Evolutionary conservation across 2,888 invertebrate species (phyloP).

Genomic region (Sinhomidia bicolor): DNA sequence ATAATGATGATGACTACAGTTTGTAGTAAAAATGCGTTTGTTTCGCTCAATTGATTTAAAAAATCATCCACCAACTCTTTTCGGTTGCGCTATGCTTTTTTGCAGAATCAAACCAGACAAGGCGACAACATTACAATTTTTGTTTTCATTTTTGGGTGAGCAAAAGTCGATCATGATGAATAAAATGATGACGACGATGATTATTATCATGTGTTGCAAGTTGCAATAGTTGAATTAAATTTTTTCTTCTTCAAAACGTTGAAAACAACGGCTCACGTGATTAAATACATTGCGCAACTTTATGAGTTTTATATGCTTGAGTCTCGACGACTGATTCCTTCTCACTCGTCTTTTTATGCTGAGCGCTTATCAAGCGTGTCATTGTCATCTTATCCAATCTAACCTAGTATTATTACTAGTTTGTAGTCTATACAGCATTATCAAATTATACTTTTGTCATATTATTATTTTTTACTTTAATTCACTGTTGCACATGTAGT

Average conservation of each 20-base stretch:
- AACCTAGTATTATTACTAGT: neutral
- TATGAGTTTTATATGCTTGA: too few species aligned
- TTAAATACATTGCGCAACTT: conserved; percentile 40
- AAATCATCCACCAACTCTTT: conserved; percentile 5
- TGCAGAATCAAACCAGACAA: neutral
- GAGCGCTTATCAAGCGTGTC: conserved; percentile 36
- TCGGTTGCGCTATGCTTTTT: neutral
- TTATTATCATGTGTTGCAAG: neutral
- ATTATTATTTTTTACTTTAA: neutral
- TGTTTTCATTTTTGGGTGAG: conserved; percentile 32
- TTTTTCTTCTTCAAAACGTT: conserved; percentile 17
- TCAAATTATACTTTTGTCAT: neutral
- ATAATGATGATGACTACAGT: too few species aligned
- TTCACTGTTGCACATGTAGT: neutral
- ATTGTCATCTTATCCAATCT: neutral
- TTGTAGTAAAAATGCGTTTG: conserved; percentile 1
- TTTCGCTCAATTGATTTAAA: conserved; percentile 10
- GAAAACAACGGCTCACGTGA: conserved; percentile 32
- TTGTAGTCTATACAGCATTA: neutral
- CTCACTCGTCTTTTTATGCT: neutral
- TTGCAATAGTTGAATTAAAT: conserved; percentile 21
- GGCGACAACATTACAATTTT: too few species aligned
- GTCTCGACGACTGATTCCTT: too few species aligned
- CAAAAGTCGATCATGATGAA: conserved; percentile 17
- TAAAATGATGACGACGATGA: neutral